Evolutionary conservation across 2,113 vertebrate species (phyloP), one percentile per base, ranked within the genome.

Genomic region (Baryphthengus martii): DNA sequence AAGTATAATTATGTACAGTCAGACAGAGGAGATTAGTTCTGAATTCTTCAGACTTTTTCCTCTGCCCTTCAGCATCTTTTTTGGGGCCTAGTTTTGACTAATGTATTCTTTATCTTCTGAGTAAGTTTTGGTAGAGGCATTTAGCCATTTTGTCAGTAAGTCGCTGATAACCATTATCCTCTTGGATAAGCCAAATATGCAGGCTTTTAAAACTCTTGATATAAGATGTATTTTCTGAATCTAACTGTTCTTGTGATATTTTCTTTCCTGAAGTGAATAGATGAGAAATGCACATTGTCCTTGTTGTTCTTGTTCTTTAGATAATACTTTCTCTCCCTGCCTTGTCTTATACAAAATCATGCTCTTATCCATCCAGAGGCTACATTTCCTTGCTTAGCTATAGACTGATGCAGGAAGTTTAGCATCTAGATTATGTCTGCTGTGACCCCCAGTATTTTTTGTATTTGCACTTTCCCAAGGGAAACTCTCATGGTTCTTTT

Each of bases 171-270:
- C 44, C 3, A 20, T 93, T 97, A 93, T 74, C 56, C 74, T 79
- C 44, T 77, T 89, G 47, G 89, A 89, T 93, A 93, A 90, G 62
- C 40, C 44, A 89, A 77, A 78, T 81, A 90, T 17, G 47, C 93
- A 71, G 78, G 44, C 90, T 83, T 44, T n/a, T 59, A 18, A 55
- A 93, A 77, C 16, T 78, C 28, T 21, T 2, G 1, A 19, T 50
- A 6, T 8, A 72, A 79, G 71, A 71, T 63, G 21, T 70, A 6
- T 83, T 85, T 88, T 79, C 37, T 37, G 56, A 71, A 78, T 84
- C 44, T 80, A 68, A 29, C 72, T 73, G 71, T 79, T 83, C 37
- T 66, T 85, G 37, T 47, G 58, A 10, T 79, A 42, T 87, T 92
- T 90, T 92, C 37, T 84, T 93, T 81, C 66, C 61, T 85, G 40